Conservation (phyloP, 2,113 vertebrate genomes). For the Cariama cristata region DNA sequence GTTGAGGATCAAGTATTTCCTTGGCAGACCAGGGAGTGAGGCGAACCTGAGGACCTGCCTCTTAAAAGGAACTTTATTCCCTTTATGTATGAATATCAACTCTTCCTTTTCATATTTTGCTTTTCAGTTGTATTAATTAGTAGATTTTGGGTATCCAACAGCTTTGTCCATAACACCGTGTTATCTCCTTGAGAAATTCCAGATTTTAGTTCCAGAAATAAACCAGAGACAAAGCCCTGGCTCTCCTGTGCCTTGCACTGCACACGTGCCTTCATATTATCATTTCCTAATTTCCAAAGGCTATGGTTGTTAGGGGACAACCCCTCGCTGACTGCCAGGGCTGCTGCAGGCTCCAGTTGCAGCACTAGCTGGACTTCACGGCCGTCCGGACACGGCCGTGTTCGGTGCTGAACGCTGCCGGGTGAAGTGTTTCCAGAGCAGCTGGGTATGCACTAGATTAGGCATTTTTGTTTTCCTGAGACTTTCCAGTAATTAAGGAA, state of each 20-base stretch:
- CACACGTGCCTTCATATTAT: background rate
- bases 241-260: background rate
- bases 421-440: background rate
- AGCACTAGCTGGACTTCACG: background rate
- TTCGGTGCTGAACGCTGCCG: rapidly evolving
- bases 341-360: background rate
- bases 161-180: background rate
- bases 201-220: too few relatives aligned
- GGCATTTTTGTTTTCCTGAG: background rate
- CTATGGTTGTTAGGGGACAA: background rate
- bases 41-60: background rate
- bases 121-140: background rate
- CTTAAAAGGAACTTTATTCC: background rate
- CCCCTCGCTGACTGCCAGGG: background rate
- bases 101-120: background rate
- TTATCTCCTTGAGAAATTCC: background rate
- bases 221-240: background rate
- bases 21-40: rapidly evolving
- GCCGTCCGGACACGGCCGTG: rapidly evolving
- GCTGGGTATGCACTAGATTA: background rate
- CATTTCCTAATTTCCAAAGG: background rate
- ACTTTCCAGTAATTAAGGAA: background rate
- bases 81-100: background rate
- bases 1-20: background rate
- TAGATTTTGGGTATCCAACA: background rate